Evolutionary conservation across 2,888 invertebrate genomes (phyloP), one percentile per base, ranked within the genome.

Genomic region (Andrena trimmerana): DNA sequence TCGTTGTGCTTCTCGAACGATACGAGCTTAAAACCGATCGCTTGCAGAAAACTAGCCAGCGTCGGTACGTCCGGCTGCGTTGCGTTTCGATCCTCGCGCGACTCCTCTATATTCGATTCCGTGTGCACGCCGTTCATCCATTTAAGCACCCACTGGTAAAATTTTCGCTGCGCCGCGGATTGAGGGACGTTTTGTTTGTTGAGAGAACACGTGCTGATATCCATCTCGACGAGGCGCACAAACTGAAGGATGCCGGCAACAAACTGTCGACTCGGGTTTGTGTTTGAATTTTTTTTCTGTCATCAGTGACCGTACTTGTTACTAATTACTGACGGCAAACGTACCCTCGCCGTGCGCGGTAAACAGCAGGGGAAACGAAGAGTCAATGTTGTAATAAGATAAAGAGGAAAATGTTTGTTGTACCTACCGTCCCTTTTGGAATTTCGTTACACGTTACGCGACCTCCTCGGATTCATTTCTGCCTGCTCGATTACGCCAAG

Each of bases 21-120:
- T 27, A 90, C 88, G 36, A 93, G 83, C 57, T 92, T 90, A 79
- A 92, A 93, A 2, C 93, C 93, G 29, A 92, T 84, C 2, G 92
- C 89, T 87, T 93, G 92, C 8, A 93, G 65, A 3, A 93, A 85
- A 74, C 89, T 89, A 16, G 90, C 89, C n/a, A 93, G 77, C 5
- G 82, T 82, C 2, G 91, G 84, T n/a, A 90, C 88, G 63, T 93
- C 93, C 2, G 90, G 89, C 76, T 90, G 92, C 16, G 50, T 4
- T 13, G 29, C n/a, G 13, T 65, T 50, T 69, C 27, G 68, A 66
- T 69, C 13, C 2, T 81, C 81, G 3, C 68, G 72, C 63, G 52
- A 33, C 59, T 69, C 76, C 20, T 78, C 27, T 72, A 57, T 16
- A 66, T 70, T 87, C 86, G 74, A 66, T 67, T 90, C 85, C 20